Base-by-base conservation (phyloP, 2,888 invertebrate species). In the Sussaba pulchella region DNA sequence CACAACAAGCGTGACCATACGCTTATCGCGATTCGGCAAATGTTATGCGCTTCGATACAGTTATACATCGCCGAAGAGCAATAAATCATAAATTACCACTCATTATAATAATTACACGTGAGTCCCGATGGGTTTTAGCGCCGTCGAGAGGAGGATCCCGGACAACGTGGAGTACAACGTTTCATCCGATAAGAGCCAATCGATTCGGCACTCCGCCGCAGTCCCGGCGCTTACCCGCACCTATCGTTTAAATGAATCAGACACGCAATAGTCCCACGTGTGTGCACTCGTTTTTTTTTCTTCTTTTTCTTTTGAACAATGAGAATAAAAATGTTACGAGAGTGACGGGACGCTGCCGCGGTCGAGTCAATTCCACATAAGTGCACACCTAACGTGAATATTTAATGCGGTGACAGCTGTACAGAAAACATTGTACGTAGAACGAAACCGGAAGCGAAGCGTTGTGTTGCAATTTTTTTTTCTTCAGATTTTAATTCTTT, bases 41-140 rank as follows among this genome's bases (percentile, higher is more conserved):
- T 59, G 64, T 67, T 74, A 12, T 19, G 31, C 43, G 36, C 14
- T 26, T n/a, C 12, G 9, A 36, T 63, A 31, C 36, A 41, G 9
- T n/a, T 39, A 17, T 45, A 43, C 57, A 47, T 63, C 10, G 26
- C n/a, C 6, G 83, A 76, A 50, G 61, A 61, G 78, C 61, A 75
- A 86, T 88, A 87, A 89, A 88, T 89, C 87, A 88, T 89, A 85
- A 84, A 88, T 87, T 87, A 88, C 81, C 64, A 77, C 82, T 84
- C 85, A 89, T 89, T 89, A 88, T 83, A 83, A 89, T 89, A 89
- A 89, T 88, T 88, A 88, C 86, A 87, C 86, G 84, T 87, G 87
- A 89, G 85, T 86, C 77, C 66, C 73, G 74, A 67, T 63, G 50
- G 59, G 70, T 43, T 61, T 19, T 47, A 66, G 50, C 50, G 69